phyloP scores from a whole-genome alignment of 1,140 invertebrate genomes.

The Temnothorax nylanderi region DNA sequence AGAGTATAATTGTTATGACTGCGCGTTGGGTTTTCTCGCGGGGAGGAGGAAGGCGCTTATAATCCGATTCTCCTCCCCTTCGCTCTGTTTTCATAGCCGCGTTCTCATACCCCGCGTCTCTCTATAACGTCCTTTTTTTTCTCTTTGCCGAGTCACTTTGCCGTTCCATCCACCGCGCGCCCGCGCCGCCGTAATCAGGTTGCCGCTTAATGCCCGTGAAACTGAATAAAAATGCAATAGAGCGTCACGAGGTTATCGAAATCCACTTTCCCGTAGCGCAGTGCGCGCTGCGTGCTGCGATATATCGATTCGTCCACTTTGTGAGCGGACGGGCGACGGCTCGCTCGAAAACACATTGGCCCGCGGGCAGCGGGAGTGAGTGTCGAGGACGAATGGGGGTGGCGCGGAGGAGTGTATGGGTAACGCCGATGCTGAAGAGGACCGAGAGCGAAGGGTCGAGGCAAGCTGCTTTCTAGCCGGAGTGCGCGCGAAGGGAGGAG shows the following conservation, averaged over 20 bases:
- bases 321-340: conserved; percentile 55
- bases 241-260: conserved; percentile 79
- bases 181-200: conserved; percentile 73
- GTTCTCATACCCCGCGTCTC: conserved; percentile 38
- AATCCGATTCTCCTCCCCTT: conserved; percentile 57
- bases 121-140: conserved; percentile 16
- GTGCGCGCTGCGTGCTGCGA: conserved; percentile 68
- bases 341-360: conserved; percentile 67
- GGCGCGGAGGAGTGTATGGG: neutral
- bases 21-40: neutral
- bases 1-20: conserved; percentile 38
- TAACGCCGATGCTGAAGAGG: conserved; percentile 44
- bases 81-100: conserved; percentile 66
- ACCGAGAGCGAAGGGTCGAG: conserved; percentile 48
- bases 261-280: conserved; percentile 76
- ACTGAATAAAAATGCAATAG: conserved; percentile 79
- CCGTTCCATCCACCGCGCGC: conserved; percentile 68
- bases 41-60: conserved; percentile 40
- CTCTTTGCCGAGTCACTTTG: conserved; percentile 64
- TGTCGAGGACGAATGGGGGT: neutral
- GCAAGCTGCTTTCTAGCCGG: conserved; percentile 51
- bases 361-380: neutral
- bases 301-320: conserved; percentile 71
- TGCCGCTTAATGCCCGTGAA: conserved; percentile 77
- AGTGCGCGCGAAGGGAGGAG: neutral